phyloP scores from a whole-genome alignment of 2,797 vertebrate genomes.

The Anguilla anguilla region DNA sequence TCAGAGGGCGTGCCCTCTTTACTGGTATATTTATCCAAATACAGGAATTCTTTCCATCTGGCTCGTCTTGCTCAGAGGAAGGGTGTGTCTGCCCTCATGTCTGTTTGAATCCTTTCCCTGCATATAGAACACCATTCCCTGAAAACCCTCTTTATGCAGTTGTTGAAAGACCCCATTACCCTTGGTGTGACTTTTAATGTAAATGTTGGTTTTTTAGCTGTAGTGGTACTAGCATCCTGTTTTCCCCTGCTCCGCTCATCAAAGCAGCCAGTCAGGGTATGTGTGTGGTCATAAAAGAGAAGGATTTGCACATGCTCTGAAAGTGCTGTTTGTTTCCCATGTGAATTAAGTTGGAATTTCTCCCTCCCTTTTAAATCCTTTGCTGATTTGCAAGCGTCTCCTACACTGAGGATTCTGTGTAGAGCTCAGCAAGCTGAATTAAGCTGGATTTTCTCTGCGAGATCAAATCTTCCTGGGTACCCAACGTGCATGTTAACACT shows the following conservation, averaged over 20 bases:
- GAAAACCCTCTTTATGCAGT: not conserved
- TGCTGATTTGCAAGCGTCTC: not conserved
- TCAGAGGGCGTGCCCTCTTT: not conserved
- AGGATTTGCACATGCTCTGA: not conserved
- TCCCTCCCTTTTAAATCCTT: not conserved
- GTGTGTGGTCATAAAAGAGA: constrained; percentile 9
- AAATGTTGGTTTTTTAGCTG: not conserved
- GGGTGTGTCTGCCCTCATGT: not conserved
- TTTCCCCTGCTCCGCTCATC: not conserved
- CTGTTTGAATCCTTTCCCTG: not conserved
- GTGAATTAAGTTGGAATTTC: not conserved
- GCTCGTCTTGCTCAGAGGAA: not conserved
- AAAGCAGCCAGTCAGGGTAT: not conserved
- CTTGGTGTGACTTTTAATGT: not conserved
- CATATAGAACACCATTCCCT: not conserved
- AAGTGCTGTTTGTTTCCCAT: not conserved
- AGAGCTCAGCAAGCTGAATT: not conserved
- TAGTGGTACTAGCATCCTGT: not conserved
- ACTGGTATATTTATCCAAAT: not conserved
- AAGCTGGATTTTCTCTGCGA: not conserved
- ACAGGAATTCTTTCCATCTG: not conserved
- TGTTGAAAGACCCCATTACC: not conserved
- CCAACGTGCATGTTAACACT: not conserved
- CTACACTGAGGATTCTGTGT: not conserved
- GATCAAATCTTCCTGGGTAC: not conserved